Evolutionary conservation across 30 jellyfish, hydroid and myxozoan species (phyloP).

Genomic region (Rhopilema esculentum): DNA sequence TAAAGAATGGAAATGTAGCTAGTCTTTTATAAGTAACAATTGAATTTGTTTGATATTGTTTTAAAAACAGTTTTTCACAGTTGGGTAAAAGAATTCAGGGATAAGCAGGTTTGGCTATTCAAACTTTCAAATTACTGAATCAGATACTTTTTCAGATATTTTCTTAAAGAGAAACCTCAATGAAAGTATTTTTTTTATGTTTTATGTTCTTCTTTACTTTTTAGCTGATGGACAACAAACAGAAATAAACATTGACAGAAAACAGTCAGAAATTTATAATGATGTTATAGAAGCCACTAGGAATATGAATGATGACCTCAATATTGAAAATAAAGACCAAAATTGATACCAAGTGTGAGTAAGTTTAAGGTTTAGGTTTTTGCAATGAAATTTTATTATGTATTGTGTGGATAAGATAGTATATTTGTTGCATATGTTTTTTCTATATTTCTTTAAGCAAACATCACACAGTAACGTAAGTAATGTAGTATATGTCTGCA

Average conservation of each 20-base stretch:
- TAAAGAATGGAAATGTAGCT: background rate
- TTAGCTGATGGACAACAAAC: conserved; percentile 47
- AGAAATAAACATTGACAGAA: conserved; percentile 30
- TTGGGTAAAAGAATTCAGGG: too few relatives aligned
- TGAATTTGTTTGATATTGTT: background rate
- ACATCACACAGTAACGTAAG: too few relatives aligned
- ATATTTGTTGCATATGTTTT: background rate
- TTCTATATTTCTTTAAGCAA: too few relatives aligned
- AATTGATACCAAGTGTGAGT: background rate
- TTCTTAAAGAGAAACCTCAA: too few relatives aligned
- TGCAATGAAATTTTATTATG: too few relatives aligned
- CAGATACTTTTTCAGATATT: too few relatives aligned
- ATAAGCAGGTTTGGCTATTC: too few relatives aligned
- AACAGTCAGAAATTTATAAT: conserved; percentile 45
- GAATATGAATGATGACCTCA: background rate
- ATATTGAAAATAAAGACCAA: background rate
- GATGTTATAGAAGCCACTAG: conserved; percentile 44
- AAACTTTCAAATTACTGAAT: too few relatives aligned
- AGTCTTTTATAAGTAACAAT: background rate
- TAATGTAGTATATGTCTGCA: too few relatives aligned
- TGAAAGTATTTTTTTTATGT: background rate
- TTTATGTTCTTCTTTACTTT: background rate
- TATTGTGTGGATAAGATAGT: too few relatives aligned
- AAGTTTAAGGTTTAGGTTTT: too few relatives aligned
- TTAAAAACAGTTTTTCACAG: too few relatives aligned